Conservation (phyloP, 2,113 vertebrate species). For the Dasyornis broadbenti region DNA sequence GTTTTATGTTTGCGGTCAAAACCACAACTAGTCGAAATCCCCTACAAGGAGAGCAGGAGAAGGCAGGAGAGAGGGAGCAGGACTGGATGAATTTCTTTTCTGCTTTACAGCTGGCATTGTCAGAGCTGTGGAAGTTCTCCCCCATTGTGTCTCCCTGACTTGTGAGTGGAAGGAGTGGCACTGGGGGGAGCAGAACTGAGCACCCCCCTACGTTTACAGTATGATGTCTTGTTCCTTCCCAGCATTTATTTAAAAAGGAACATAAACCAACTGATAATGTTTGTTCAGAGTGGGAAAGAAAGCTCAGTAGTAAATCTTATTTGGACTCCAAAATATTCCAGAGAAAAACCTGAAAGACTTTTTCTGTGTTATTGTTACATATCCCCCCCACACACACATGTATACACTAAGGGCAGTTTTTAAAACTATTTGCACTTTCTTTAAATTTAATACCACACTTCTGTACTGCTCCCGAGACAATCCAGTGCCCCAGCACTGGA, state of each 20-base stretch:
- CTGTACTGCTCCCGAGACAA: background rate
- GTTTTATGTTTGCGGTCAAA: background rate
- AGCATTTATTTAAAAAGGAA: background rate
- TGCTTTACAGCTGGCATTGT: background rate
- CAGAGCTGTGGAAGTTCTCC: background rate
- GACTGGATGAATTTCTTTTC: rapidly evolving
- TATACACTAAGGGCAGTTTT: background rate
- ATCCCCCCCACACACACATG: background rate
- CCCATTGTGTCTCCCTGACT: rapidly evolving
- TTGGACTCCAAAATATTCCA: background rate
- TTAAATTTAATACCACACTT: background rate
- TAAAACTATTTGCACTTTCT: background rate
- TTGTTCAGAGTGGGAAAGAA: background rate
- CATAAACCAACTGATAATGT: background rate
- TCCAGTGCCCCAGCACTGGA: background rate
- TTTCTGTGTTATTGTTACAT: background rate
- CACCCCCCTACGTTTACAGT: background rate
- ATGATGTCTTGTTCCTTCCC: background rate
- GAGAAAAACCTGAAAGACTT: background rate
- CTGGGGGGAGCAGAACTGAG: background rate
- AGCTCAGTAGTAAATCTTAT: background rate
- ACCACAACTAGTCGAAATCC: background rate
- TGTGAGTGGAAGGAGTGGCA: background rate
- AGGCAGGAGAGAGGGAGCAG: background rate
- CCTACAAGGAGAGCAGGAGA: background rate